Conservation (phyloP, 2,888 invertebrate species). For the Parapristionchus giblindavisi region DNA sequence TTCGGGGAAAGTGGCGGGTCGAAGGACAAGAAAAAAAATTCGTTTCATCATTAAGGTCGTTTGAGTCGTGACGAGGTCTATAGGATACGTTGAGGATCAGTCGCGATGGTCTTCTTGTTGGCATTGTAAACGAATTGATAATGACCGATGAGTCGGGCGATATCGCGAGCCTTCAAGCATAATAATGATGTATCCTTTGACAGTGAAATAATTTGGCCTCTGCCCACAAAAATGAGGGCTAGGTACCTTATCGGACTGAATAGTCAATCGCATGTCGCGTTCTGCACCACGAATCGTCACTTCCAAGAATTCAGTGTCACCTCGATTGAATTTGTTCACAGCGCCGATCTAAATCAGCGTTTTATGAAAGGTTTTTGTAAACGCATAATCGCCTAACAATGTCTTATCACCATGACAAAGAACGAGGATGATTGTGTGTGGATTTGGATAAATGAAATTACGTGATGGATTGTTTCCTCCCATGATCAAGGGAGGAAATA, state of each 20-base stretch:
- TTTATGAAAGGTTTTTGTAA: background rate
- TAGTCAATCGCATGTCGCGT: slow-evolving; percentile 25
- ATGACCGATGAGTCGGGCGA: slow-evolving; percentile 91
- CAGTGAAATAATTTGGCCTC: no score
- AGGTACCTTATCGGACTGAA: slow-evolving; percentile 34
- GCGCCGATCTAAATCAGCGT: slow-evolving; percentile 27
- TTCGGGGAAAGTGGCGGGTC: no score
- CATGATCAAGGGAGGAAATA: no score
- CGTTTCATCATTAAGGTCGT: no score
- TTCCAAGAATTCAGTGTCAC: slow-evolving; percentile 22
- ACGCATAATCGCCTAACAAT: no score
- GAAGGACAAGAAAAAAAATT: no score
- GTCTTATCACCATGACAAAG: background rate
- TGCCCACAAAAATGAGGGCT: background rate
- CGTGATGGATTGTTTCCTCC: no score
- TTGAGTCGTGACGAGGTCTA: background rate
- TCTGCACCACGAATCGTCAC: slow-evolving; percentile 21
- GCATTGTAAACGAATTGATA: slow-evolving; percentile 78
- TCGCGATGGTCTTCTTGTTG: slow-evolving; percentile 12
- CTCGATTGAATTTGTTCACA: slow-evolving; percentile 14
- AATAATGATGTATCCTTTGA: background rate
- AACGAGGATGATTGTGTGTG: no score
- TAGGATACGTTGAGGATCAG: slow-evolving; percentile 6
- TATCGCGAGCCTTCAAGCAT: slow-evolving; percentile 86
- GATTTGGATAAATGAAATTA: no score